A percentile compares a stretch with the other conserved stretches of the same genome.
These are phyloP conservation scores for Tortrix viridana DNA, from an alignment of 2,888 invertebrate genomes.

Conservation along the genomic window DNA sequence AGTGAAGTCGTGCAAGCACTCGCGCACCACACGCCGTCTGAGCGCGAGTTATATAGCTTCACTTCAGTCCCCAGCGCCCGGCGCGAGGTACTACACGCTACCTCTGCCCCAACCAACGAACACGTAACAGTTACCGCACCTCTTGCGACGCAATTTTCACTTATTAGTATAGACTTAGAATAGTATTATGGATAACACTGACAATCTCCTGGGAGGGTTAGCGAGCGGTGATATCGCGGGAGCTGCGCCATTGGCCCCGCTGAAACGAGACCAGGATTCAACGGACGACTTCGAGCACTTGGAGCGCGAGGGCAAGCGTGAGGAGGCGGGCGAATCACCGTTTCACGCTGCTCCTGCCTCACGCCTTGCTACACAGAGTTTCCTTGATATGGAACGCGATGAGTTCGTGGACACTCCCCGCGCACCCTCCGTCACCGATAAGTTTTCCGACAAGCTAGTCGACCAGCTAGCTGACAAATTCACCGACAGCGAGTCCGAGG, in stretches of 20 bases:
- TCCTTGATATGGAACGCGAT: slow-evolving; percentile 80
- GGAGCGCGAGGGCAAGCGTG: slow-evolving; percentile 82
- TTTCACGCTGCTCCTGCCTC: slow-evolving; percentile 51
- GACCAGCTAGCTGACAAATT: slow-evolving; percentile 82
- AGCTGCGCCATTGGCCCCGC: slow-evolving; percentile 46
- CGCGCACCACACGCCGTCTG: slow-evolving; percentile 54
- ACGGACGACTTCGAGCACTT: slow-evolving; percentile 90
- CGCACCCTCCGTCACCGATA: slow-evolving; percentile 64
- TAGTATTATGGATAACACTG: slow-evolving; percentile 66
- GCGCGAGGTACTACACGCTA: slow-evolving; percentile 66
- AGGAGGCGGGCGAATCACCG: slow-evolving; percentile 63
- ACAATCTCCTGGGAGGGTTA: slow-evolving; percentile 65
- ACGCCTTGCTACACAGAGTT: slow-evolving; percentile 68
- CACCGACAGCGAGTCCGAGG: slow-evolving; percentile 84
- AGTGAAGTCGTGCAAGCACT: slow-evolving; percentile 74
- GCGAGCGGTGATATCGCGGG: slow-evolving; percentile 64
- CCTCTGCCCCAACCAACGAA: slow-evolving; percentile 46
- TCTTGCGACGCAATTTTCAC: neutral
- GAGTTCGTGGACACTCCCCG: slow-evolving; percentile 67
- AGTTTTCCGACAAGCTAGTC: slow-evolving; percentile 62
- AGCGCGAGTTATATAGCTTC: slow-evolving; percentile 47
- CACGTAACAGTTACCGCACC: slow-evolving; percentile 45
- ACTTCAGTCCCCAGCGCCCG: slow-evolving; percentile 68
- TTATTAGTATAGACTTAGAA: slow-evolving; percentile 25
- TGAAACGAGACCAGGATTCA: slow-evolving; percentile 87